Evolutionary conservation across 1,140 invertebrate genomes (phyloP).

Genomic region (Colletes latitarsis): DNA sequence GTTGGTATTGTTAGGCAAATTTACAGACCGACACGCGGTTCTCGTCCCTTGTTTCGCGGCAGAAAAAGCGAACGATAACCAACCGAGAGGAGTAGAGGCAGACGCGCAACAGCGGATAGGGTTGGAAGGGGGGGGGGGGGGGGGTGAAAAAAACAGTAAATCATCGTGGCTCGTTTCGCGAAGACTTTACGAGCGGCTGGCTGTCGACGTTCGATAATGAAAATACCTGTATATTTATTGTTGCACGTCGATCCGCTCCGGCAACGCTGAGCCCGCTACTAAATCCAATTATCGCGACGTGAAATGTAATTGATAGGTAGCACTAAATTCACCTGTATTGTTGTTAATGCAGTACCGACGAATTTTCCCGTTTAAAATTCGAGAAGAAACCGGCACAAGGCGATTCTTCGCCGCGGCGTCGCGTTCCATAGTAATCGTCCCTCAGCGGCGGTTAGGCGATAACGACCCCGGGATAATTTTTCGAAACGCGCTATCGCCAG

Average conservation of each 20-base stretch:
- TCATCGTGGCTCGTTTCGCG: constrained; percentile 55
- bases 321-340: constrained; percentile 41
- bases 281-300: constrained; percentile 64
- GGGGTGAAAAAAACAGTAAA: constrained; percentile 45
- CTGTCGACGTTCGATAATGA: constrained; percentile 63
- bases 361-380: not conserved
- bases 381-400: not conserved
- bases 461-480: no score
- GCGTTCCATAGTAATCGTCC: no score
- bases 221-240: constrained; percentile 66
- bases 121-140: no score
- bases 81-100: no score
- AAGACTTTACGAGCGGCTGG: constrained; percentile 60
- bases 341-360: constrained; percentile 17
- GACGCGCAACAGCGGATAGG: not conserved
- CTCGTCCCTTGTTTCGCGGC: not conserved
- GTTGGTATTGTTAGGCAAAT: constrained; percentile 66
- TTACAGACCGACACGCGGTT: constrained; percentile 50
- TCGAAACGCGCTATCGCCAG: no score
- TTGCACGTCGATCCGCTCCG: constrained; percentile 39
- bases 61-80: not conserved
- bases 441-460: no score
- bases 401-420: no score
- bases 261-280: constrained; percentile 9
- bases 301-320: constrained; percentile 43